These are phyloP conservation scores for Drepana arcuata DNA, from an alignment of 1,140 invertebrate species.

Conservation along the genomic window DNA sequence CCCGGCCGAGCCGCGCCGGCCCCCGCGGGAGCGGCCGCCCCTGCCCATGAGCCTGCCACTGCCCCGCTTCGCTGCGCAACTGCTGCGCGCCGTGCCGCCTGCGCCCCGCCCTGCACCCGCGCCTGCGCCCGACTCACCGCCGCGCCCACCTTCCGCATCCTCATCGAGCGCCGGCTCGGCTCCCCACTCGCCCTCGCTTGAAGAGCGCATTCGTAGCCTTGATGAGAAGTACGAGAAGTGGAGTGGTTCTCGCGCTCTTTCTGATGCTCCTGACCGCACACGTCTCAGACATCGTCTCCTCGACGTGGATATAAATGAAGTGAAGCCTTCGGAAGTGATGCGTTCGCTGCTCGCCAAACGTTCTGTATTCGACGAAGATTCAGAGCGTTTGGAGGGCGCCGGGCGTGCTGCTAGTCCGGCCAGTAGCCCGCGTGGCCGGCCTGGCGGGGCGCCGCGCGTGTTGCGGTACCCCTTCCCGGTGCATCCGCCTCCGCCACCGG, in stretches of 20 bases:
- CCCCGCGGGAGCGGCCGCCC: conserved; percentile 73
- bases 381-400: conserved; percentile 91
- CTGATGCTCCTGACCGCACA: conserved; percentile 61
- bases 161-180: conserved; percentile 74
- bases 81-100: conserved; percentile 62
- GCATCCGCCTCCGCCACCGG: conserved; percentile 66
- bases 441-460: conserved; percentile 73
- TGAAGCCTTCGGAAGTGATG: conserved; percentile 94
- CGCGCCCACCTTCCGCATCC: conserved; percentile 69
- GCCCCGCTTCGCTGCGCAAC: conserved; percentile 86
- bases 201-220: conserved; percentile 88
- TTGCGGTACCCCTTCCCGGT: conserved; percentile 88
- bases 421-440: conserved; percentile 36
- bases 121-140: conserved; percentile 43
- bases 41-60: conserved; percentile 84
- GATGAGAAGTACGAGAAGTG: conserved; percentile 95
- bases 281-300: conserved; percentile 79
- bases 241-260: conserved; percentile 79
- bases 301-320: conserved; percentile 82
- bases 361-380: conserved; percentile 96
- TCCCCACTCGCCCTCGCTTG: conserved; percentile 78
- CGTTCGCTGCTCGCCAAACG: conserved; percentile 92
- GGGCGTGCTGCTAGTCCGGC: conserved; percentile 65
- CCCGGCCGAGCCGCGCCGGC: conserved; percentile 80
- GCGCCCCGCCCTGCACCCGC: conserved; percentile 62